Conservation (phyloP, 2,888 invertebrate species). For the Abscondita cerata region DNA sequence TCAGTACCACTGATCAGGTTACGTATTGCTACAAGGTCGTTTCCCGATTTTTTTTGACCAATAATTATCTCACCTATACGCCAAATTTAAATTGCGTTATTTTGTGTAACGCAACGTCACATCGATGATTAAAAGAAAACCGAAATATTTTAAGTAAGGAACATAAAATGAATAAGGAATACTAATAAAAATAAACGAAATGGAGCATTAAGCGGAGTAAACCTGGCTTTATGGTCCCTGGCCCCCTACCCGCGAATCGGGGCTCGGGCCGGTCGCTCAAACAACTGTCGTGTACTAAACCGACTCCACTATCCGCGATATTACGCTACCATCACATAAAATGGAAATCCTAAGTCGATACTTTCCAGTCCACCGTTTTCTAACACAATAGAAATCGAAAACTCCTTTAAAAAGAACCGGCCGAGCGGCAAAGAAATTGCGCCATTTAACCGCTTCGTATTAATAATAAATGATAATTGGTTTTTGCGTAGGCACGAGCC, state of each 20-base stretch:
- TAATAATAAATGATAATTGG: slow-evolving; percentile 26
- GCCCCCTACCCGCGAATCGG: slow-evolving; percentile 37
- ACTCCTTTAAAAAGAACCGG: too few relatives aligned
- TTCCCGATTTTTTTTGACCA: too few relatives aligned
- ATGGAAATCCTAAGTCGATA: slow-evolving; percentile 55
- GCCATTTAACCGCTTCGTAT: too few relatives aligned
- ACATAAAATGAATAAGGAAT: too few relatives aligned
- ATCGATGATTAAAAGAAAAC: too few relatives aligned
- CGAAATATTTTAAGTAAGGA: too few relatives aligned
- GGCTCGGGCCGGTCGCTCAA: slow-evolving; percentile 53
- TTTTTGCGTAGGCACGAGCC: slow-evolving; percentile 16
- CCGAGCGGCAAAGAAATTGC: too few relatives aligned
- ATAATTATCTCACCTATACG: too few relatives aligned
- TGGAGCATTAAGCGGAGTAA: slow-evolving; percentile 53
- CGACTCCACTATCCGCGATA: slow-evolving; percentile 55
- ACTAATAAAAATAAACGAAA: slow-evolving; percentile 49
- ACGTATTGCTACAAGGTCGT: too few relatives aligned
- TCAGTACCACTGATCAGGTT: too few relatives aligned
- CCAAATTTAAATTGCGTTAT: too few relatives aligned
- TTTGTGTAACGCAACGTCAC: too few relatives aligned
- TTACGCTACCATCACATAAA: slow-evolving; percentile 55
- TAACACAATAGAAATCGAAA: slow-evolving; percentile 19
- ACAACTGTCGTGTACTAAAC: slow-evolving; percentile 57
- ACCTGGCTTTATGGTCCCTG: slow-evolving; percentile 49
- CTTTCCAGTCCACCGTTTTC: slow-evolving; percentile 41